Conservation (phyloP, 2,888 invertebrate species). For the Conchocele bisecta region DNA sequence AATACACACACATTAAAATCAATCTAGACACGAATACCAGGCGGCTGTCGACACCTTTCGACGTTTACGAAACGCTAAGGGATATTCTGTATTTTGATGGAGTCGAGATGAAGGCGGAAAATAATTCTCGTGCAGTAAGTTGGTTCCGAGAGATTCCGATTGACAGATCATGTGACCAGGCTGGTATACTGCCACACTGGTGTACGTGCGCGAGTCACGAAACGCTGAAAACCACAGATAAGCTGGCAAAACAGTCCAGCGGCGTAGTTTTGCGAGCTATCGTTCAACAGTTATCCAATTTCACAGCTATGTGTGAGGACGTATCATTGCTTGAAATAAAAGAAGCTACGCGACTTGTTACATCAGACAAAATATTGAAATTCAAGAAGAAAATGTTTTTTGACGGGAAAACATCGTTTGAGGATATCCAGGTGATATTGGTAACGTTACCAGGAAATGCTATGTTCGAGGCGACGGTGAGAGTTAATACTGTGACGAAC, state of each 20-base stretch:
- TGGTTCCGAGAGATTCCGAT: conserved; percentile 89
- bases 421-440: conserved; percentile 86
- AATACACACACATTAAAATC: conserved; percentile 86
- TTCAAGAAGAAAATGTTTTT: conserved; percentile 41
- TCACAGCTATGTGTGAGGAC: conserved; percentile 67
- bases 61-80: conserved; percentile 90
- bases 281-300: conserved; percentile 86
- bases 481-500: conserved; percentile 82
- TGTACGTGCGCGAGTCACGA: conserved; percentile 91
- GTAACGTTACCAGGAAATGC: conserved; percentile 88
- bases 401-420: conserved; percentile 40
- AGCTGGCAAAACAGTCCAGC: conserved; percentile 85
- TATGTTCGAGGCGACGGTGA: conserved; percentile 91
- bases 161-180: conserved; percentile 89
- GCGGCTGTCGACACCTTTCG: conserved; percentile 91
- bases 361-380: conserved; percentile 57
- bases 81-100: conserved; percentile 84
- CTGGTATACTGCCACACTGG: conserved; percentile 92
- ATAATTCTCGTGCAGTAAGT: conserved; percentile 83
- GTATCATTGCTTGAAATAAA: conserved; percentile 87
- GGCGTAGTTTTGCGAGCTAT: conserved; percentile 87
- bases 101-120: conserved; percentile 11
- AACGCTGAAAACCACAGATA: conserved; percentile 85
- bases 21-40: conserved; percentile 87
- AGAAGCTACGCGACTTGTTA: conserved; percentile 86